Base-by-base conservation (phyloP, 2,888 invertebrate species). In the Acronicta aceris region DNA sequence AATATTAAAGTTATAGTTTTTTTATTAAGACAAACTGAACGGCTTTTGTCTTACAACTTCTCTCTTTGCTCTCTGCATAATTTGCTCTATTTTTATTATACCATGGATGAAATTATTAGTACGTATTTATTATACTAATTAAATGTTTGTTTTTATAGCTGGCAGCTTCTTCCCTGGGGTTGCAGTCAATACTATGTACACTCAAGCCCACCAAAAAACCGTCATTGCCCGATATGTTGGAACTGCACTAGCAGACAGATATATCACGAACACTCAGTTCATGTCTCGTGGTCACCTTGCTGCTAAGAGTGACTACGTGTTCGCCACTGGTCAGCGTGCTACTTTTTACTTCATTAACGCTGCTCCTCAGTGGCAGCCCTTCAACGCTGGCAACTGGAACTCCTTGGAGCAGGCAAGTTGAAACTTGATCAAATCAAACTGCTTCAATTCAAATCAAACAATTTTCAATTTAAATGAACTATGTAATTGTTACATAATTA, bases 311-410 rank as follows among this genome's bases (percentile, higher is more conserved):
- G 96, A 96, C 83, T 96, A 95, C 72, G 88, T 96, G n/a, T 96
- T 94, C 72, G 95, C 95, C 0, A 86, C 95, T 9, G 95, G 95
- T 42, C 96, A 96, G 74, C 87, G 92, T 0, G 84, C 95, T 0
- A 95, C 96, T 0, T 96, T 96, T 85, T 96, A 95, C 83, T 96
- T 95, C 78, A 88, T 96, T 51, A 97, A 97, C 78, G 95, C 94
- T 1, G 95, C 96, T 1, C 96, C 96, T 1, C 97, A 97, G 71
- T 97, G 96, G 96, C 96, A 96, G 59, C 91, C 91, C 0, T 95
- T 96, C 77, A 96, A 96, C 70, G 94, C 87, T 59, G 95, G 95
- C n/a, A 95, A 96, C 82, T 96, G 96, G 96, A 92, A 94, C 82
- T 85, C 78, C 58, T 82, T 95, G n/a, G 95, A 96, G 77, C 88